Base-by-base conservation (phyloP, 2,888 invertebrate species). In the Coenonympha arcania region DNA sequence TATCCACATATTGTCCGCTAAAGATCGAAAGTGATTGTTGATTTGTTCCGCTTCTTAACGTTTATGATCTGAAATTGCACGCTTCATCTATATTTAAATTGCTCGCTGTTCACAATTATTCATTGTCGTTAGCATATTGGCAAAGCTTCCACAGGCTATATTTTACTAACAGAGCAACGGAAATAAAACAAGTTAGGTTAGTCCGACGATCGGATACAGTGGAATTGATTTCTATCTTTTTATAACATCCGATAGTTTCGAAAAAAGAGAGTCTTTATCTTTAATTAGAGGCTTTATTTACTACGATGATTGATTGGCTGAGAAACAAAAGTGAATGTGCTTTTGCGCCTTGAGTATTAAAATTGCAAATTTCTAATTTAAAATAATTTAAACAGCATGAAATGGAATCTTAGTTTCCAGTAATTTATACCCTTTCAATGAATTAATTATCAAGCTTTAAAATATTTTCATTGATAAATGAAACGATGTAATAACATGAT, bases 51-150 rank as follows among this genome's bases (percentile, higher is more conserved):
- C 67, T 68, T 68, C 68, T 73, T 71, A 67, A 63, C 56, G 58
- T 69, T 71, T 69, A 73, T 59, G 61, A 64, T 65, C 62, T 64
- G 58, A 65, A 71, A 73, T 71, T 71, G 68, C 62, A 66, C 59
- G 59, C 56, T 66, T 59, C 58, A 64, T 59, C 61, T 64, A 55
- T 60, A 61, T 60, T 56, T 47, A 62, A 56, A 65, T 64, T 60
- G 51, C 59, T 52, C 50, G 57, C 53, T 62, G 67, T 39, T 39
- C 39, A n/a, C n/a, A n/a, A n/a, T n/a, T n/a, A n/a, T n/a, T 62
- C 61, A 60, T 64, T 57, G 59, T 62, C 62, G 65, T 63, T 62
- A 56, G 57, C 51, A 54, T 57, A 63, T 63, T 30, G 18, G 30
- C 19, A 11, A 30, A 5, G 1, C 28, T 63, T 59, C 18, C 18